Evolutionary conservation across 1,140 invertebrate genomes (phyloP), one percentile per base, ranked within the genome.

Genomic region (Anoplolepis gracilipes): DNA sequence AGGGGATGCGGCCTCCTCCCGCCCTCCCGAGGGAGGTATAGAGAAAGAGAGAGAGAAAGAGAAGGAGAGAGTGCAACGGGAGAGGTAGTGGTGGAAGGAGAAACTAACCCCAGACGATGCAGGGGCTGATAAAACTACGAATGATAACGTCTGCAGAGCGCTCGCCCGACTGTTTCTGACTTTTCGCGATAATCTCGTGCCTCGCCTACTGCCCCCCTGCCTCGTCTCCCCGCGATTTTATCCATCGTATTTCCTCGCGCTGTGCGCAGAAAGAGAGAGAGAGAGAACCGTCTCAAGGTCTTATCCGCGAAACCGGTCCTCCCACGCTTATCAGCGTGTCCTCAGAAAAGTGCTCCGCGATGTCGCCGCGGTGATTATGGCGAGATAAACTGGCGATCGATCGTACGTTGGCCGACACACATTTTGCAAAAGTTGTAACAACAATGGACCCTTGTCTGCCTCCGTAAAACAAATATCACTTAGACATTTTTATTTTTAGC

Each of bases 41-140:
- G 46, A 49, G 46, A 49, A 5, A 64, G 85, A 65, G 78, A 75
- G 67, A 81, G 39, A 81, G 65, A 81, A 30, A 81, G 77, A 85
- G 64, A 62, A 13, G 61, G 85, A 65, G 82, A 75, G 65, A 81
- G 39, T 75, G 36, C 53, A 81, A 28, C 10, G 62, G 22, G 78
- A 85, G 64, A 62, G 19, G 67, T 67, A 70, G 72, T 73, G 57
- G 79, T 61, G 77, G 81, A 90, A 85, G 79, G 79, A 86, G 55
- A 84, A 85, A 82, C 64, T 86, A 86, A 87, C 86, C 90, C 90
- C 91, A 92, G 92, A 92, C 92, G 92, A 93, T 92, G 87, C 88
- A 79, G 87, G 86, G 87, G 85, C 87, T 86, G 92, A 93, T 93
- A 93, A 89, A 86, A 87, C 85, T 87, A 57, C 84, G 86, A 91